A percentile compares a stretch with the other conserved stretches of the same genome.
These are phyloP conservation scores for Drosophila macrospina DNA, from an alignment of 2,888 invertebrate genomes.

Conservation along the genomic window DNA sequence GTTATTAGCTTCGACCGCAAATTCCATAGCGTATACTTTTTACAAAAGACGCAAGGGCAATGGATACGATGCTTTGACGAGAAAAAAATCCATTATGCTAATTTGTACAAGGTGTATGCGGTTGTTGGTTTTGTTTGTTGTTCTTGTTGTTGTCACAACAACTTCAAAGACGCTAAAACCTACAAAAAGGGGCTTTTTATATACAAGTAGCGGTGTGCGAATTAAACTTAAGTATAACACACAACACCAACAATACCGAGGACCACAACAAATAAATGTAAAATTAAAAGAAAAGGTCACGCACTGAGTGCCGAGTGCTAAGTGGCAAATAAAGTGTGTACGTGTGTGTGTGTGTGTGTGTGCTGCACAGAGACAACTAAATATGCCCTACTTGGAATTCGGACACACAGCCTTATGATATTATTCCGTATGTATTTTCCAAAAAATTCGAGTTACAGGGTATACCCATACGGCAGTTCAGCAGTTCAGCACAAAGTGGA, in stretches of 20 bases:
- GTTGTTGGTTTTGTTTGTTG: constrained; percentile 33
- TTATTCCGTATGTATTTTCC: too few relatives aligned
- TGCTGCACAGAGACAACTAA: too few relatives aligned
- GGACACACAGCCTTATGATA: too few relatives aligned
- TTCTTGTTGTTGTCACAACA: constrained; percentile 28
- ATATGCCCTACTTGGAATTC: too few relatives aligned
- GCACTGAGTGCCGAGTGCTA: constrained; percentile 78
- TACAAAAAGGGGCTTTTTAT: constrained; percentile 40
- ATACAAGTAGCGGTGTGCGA: background rate
- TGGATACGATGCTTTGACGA: constrained; percentile 54
- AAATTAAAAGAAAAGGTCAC: constrained; percentile 79
- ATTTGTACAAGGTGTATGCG: constrained; percentile 64
- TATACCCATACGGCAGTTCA: constrained; percentile 40
- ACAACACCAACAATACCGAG: constrained; percentile 43
- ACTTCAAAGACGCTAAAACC: constrained; percentile 66
- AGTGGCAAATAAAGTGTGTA: constrained; percentile 74
- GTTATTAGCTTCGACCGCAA: constrained; percentile 73
- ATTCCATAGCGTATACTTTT: constrained; percentile 42
- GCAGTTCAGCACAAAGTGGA: constrained; percentile 31
- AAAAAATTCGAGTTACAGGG: background rate
- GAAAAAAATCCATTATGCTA: constrained; percentile 81
- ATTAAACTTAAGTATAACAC: constrained; percentile 36
- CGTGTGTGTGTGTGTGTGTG: constrained; percentile 15
- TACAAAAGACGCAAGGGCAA: constrained; percentile 9
- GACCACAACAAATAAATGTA: constrained; percentile 38